phyloP scores from a whole-genome alignment of 1,140 invertebrate species.

The Charaxes varanes region DNA sequence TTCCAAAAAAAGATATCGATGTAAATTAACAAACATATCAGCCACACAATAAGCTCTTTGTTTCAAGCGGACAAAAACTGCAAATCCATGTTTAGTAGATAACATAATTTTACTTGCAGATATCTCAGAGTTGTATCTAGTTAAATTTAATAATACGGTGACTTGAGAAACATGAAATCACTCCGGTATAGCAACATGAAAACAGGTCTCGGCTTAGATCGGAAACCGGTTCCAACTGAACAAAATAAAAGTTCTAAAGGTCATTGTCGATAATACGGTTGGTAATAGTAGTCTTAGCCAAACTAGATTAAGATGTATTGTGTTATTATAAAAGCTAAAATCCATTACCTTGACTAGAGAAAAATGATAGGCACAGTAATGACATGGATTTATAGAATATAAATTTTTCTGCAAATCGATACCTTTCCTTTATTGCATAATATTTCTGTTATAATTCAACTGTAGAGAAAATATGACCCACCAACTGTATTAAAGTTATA shows the following conservation, averaged over 20 bases:
- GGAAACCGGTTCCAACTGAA: conserved; percentile 49
- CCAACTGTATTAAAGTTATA: no score
- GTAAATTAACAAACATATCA: no score
- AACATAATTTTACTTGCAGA: conserved; percentile 4
- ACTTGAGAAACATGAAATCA: conserved; percentile 25
- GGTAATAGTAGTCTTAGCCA: conserved; percentile 18
- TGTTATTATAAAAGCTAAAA: conserved; percentile 10
- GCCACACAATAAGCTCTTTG: no score
- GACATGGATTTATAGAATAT: no score
- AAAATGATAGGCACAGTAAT: no score
- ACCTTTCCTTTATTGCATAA: no score
- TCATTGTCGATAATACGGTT: conserved; percentile 45
- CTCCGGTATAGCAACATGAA: conserved; percentile 31
- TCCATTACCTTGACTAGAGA: neutral
- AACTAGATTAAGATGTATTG: conserved; percentile 15
- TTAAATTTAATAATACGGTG: conserved; percentile 30
- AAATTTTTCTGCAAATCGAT: no score
- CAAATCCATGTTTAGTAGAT: neutral
- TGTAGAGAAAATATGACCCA: no score
- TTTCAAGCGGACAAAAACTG: neutral
- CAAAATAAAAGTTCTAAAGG: conserved; percentile 60
- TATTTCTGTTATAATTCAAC: no score
- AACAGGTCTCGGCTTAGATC: conserved; percentile 33
- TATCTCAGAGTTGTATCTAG: conserved; percentile 3
- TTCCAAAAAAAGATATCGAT: no score